A percentile compares a stretch with the other conserved stretches of the same genome.
Evolutionary conservation across 2,888 invertebrate genomes (phyloP).

Genomic region (Luffia ferchaultella): DNA sequence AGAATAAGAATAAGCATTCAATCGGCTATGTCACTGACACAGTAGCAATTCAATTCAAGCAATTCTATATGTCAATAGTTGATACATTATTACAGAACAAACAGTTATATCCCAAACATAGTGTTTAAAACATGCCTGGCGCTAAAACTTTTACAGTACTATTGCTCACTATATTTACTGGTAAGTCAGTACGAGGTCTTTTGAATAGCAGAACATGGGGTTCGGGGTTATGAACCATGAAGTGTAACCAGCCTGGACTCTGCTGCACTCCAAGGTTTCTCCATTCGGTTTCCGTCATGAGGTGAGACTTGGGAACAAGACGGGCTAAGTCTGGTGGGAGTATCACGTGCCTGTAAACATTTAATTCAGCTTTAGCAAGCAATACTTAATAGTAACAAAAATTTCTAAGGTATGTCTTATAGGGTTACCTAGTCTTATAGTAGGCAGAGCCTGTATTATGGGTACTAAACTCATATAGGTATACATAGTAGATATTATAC

Average conservation of each 20-base stretch:
- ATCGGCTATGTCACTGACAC: no score
- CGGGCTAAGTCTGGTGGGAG: conserved; percentile 86
- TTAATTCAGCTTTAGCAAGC: neutral
- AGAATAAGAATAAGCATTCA: no score
- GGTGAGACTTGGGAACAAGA: conserved; percentile 85
- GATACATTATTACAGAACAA: no score
- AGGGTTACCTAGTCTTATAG: no score
- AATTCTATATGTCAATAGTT: no score
- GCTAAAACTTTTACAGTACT: neutral
- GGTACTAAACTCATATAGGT: no score
- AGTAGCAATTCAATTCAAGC: no score
- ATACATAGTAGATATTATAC: no score
- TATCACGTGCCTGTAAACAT: conserved; percentile 81
- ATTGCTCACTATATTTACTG: neutral
- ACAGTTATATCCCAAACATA: no score
- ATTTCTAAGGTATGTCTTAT: no score
- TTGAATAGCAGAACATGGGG: conserved; percentile 88
- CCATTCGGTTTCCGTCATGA: conserved; percentile 97
- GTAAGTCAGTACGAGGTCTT: conserved; percentile 52
- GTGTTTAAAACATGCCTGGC: neutral
- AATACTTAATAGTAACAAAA: no score
- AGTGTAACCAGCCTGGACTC: conserved; percentile 86
- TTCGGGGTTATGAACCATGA: conserved; percentile 91
- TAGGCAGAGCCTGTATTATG: no score
- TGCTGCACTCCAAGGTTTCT: conserved; percentile 93